phyloP scores from a whole-genome alignment of 2,797 vertebrate species.

The Crocidura indochinensis region DNA sequence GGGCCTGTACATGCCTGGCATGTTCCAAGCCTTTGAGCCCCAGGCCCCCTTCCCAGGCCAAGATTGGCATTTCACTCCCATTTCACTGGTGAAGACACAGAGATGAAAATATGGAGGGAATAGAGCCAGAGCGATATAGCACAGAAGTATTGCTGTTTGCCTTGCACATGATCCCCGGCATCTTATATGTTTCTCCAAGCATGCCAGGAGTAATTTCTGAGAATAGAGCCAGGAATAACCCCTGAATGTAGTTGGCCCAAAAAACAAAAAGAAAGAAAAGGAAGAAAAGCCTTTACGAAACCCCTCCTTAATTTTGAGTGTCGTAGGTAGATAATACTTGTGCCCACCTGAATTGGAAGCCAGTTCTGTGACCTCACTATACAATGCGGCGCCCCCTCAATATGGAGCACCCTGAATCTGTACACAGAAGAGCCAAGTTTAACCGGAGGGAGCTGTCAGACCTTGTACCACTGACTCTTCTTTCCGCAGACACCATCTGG shows the following conservation, averaged over 20 bases:
- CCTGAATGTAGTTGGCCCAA: too few relatives aligned
- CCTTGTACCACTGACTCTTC: neutral
- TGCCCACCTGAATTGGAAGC: neutral
- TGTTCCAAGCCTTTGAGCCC: too few relatives aligned
- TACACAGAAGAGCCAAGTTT: neutral
- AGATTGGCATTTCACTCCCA: neutral
- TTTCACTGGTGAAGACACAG: constrained; percentile 44
- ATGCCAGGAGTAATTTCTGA: too few relatives aligned
- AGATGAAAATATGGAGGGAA: neutral
- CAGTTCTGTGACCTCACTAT: neutral
- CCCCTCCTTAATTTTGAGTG: neutral
- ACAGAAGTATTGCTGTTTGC: too few relatives aligned
- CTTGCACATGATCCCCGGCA: too few relatives aligned
- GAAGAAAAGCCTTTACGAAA: neutral
- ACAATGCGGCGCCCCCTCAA: too few relatives aligned
- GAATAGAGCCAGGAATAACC: too few relatives aligned
- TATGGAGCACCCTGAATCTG: neutral
- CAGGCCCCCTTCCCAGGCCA: too few relatives aligned
- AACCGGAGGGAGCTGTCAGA: neutral
- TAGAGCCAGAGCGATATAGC: too few relatives aligned
- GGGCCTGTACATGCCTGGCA: too few relatives aligned
- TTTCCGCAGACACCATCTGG: neutral
- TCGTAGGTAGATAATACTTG: neutral
- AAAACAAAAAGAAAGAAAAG: too few relatives aligned
- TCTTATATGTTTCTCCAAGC: too few relatives aligned